Evolutionary conservation across 2,797 vertebrate species (phyloP).

Genomic region (Choloepus didactylus): DNA sequence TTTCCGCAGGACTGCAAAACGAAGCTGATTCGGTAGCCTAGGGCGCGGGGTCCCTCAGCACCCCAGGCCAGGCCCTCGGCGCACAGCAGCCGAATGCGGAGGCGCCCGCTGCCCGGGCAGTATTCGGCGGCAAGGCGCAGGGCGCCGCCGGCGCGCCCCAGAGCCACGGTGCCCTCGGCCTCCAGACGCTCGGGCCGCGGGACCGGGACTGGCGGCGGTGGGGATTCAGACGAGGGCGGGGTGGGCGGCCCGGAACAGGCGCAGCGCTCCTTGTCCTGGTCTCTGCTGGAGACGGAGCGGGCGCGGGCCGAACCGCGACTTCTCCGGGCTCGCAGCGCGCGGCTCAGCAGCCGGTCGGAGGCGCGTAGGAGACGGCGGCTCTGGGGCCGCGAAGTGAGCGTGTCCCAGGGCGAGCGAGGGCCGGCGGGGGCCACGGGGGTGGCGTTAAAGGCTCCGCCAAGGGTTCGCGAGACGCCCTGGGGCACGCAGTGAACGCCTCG

Average conservation of each 20-base stretch:
- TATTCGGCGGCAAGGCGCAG: slow-evolving; percentile 93
- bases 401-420: slow-evolving; percentile 84
- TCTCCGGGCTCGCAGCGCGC: neutral
- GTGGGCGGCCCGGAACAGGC: accelerated
- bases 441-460: slow-evolving; percentile 87
- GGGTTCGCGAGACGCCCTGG: slow-evolving; percentile 81
- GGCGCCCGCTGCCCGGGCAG: slow-evolving; percentile 90
- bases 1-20: slow-evolving; percentile 91
- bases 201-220: accelerated
- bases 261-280: neutral
- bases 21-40: slow-evolving; percentile 94
- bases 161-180: slow-evolving; percentile 67
- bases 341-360: slow-evolving; percentile 45
- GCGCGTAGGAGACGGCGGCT: neutral
- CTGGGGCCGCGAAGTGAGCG: neutral
- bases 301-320: neutral
- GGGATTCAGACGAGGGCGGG: too few species aligned
- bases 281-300: neutral
- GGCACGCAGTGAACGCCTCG: slow-evolving; percentile 83
- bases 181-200: slow-evolving; percentile 20
- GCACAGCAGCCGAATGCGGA: slow-evolving; percentile 93
- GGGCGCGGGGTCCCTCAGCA: slow-evolving; percentile 90
- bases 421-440: slow-evolving; percentile 89
- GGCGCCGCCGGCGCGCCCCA: slow-evolving; percentile 85
- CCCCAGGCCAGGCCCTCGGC: slow-evolving; percentile 91